These are phyloP conservation scores for Ctenodactylus gundi DNA, from an alignment of 2,113 vertebrate species.

Conservation along the genomic window DNA sequence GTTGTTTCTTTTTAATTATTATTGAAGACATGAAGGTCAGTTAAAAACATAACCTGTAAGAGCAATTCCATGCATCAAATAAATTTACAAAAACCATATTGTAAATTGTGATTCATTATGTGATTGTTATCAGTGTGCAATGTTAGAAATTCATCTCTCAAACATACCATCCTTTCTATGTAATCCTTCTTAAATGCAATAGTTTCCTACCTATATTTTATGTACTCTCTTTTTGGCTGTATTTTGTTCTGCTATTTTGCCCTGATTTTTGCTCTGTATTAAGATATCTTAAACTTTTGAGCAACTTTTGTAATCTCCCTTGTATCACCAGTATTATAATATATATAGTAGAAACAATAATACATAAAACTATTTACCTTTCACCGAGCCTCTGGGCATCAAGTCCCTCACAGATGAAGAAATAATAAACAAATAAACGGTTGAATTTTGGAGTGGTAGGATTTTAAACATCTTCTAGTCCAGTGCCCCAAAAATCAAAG, in stretches of 20 bases:
- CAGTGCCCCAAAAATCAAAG: background rate
- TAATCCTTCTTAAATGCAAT: background rate
- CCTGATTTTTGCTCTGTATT: slow-evolving; percentile 1
- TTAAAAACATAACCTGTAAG: slow-evolving; percentile 79
- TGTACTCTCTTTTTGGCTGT: background rate
- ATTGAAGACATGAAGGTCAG: slow-evolving; percentile 69
- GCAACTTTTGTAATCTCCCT: background rate
- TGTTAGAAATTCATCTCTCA: slow-evolving; percentile 53
- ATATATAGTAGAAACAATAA: background rate
- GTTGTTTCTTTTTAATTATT: slow-evolving; percentile 61
- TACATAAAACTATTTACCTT: background rate
- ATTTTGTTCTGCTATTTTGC: background rate
- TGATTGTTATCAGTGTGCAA: slow-evolving; percentile 57
- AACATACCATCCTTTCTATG: background rate
- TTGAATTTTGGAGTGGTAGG: background rate
- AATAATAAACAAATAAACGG: background rate
- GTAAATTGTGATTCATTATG: slow-evolving; percentile 75
- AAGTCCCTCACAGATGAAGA: background rate
- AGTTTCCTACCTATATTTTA: background rate
- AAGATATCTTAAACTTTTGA: background rate
- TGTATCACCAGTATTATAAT: background rate
- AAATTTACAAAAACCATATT: slow-evolving; percentile 75
- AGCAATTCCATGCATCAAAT: slow-evolving; percentile 67
- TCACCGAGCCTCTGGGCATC: background rate
- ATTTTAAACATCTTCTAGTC: background rate